Conservation (phyloP, 2,888 invertebrate genomes). For the Maniola hyperantus region DNA sequence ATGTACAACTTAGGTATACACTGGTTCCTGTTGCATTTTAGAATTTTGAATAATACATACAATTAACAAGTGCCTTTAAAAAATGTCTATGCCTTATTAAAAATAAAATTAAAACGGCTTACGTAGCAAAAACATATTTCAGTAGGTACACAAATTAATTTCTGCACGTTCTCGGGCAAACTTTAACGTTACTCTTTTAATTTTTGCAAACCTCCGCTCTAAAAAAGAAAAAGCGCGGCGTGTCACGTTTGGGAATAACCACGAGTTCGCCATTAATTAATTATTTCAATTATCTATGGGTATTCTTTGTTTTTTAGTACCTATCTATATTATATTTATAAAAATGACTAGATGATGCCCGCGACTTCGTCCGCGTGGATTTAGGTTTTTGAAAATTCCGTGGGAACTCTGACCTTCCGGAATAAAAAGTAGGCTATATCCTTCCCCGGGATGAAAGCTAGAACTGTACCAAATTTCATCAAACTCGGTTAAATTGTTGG, state of each 20-base stretch:
- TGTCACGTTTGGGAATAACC: slow-evolving; percentile 2
- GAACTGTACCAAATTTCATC: too few relatives aligned
- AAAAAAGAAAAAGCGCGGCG: slow-evolving; percentile 15
- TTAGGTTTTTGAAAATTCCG: too few relatives aligned
- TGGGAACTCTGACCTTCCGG: too few relatives aligned
- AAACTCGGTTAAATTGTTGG: too few relatives aligned
- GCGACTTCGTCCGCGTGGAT: too few relatives aligned
- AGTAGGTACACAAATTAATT: slow-evolving; percentile 35
- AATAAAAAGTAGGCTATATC: too few relatives aligned
- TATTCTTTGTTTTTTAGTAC: not conserved
- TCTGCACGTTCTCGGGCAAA: slow-evolving; percentile 33
- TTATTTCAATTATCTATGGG: not conserved
- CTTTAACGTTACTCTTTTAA: slow-evolving; percentile 30
- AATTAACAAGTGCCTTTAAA: not conserved
- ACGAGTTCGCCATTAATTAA: not conserved
- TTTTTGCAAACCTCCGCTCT: slow-evolving; percentile 26
- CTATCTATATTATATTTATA: too few relatives aligned
- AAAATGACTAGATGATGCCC: too few relatives aligned
- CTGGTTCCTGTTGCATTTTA: too few relatives aligned
- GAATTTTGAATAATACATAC: not conserved
- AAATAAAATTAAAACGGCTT: slow-evolving; percentile 5
- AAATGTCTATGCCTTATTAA: slow-evolving; percentile 1
- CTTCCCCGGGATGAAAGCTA: too few relatives aligned
- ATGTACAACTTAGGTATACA: too few relatives aligned
- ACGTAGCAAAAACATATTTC: slow-evolving; percentile 26